Percentiles rank a stretch among this genome's conserved stretches.
phyloP scores from a whole-genome alignment of 2,888 invertebrate genomes.

The Sipha maydis region DNA sequence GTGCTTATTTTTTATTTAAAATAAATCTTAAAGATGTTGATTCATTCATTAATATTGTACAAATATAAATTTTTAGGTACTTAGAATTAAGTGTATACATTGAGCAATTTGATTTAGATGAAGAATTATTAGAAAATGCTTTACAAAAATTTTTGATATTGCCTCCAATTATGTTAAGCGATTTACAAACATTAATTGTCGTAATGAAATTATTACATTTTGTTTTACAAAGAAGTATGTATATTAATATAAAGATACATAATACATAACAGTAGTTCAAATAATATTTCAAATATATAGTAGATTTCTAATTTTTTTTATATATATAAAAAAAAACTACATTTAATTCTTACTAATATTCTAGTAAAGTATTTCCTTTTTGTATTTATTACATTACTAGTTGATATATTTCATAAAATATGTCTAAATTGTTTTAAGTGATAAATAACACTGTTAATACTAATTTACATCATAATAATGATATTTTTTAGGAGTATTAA shows the following conservation, averaged over 20 bases:
- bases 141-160: slow-evolving; percentile 48
- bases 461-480: not conserved
- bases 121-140: slow-evolving; percentile 35
- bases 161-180: slow-evolving; percentile 41
- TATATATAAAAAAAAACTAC: not conserved
- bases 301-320: not conserved
- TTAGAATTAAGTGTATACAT: slow-evolving; percentile 36
- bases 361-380: not conserved
- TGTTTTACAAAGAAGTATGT: slow-evolving; percentile 50
- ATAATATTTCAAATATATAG: too few relatives aligned
- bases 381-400: not conserved
- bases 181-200: slow-evolving; percentile 52
- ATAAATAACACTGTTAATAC: too few relatives aligned
- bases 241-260: not conserved
- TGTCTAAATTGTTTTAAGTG: too few relatives aligned
- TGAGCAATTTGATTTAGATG: slow-evolving; percentile 25
- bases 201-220: slow-evolving; percentile 42
- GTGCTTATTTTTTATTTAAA: not conserved
- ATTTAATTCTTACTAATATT: not conserved
- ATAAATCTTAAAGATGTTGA: not conserved
- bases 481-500: slow-evolving; percentile 38
- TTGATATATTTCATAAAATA: not conserved
- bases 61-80: slow-evolving; percentile 14
- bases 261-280: too few relatives aligned
- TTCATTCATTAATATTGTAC: not conserved